Conservation (phyloP, 2,888 invertebrate genomes). For the Boloria selene region DNA sequence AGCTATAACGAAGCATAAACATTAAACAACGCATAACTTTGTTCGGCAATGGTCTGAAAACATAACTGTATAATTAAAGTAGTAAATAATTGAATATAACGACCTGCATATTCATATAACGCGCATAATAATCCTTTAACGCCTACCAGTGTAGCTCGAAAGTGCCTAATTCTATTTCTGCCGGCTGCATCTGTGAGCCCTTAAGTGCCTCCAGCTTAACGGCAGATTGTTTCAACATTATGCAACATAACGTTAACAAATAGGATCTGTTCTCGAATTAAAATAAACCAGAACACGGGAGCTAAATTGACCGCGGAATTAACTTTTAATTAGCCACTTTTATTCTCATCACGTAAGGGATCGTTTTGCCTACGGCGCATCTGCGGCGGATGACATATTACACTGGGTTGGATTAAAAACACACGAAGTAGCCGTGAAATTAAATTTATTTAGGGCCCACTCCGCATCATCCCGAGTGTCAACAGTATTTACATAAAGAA, state of each 20-base stretch:
- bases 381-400: conserved; percentile 58
- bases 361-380: conserved; percentile 53
- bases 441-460: conserved; percentile 78
- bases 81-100: conserved; percentile 70
- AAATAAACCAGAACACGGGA: conserved; percentile 29
- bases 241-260: conserved; percentile 33
- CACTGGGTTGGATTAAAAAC: conserved; percentile 69
- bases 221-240: conserved; percentile 40
- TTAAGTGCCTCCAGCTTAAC: conserved; percentile 47
- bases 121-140: conserved; percentile 50
- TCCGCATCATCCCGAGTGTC: conserved; percentile 70
- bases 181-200: conserved; percentile 41
- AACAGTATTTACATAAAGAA: conserved; percentile 76
- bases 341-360: conserved; percentile 58
- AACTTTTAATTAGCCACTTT: conserved; percentile 56
- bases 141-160: conserved; percentile 42
- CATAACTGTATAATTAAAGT: conserved; percentile 37
- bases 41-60: conserved; percentile 19
- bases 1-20: conserved; percentile 12
- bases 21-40: neutral
- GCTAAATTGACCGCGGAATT: conserved; percentile 39
- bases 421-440: conserved; percentile 67
- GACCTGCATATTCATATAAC: conserved; percentile 71
- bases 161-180: conserved; percentile 51
- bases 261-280: conserved; percentile 22